Conservation (phyloP, 64 coral and sea anemone genomes). For the Montipora capricornis region DNA sequence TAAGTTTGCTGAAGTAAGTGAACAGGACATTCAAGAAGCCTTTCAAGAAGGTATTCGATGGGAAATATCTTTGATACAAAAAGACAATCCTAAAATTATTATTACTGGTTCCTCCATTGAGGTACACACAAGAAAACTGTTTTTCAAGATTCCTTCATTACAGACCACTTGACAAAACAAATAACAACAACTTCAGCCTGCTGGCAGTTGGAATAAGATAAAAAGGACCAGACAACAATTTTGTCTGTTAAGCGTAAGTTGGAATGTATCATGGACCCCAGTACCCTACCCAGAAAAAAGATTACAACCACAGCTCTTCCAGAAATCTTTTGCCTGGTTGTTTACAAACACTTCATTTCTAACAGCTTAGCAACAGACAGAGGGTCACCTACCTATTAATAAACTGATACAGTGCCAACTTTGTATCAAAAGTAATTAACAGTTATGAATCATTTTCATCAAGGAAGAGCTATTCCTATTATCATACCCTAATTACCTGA, state of each 20-base stretch:
- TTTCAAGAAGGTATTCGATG: background rate
- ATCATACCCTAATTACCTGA: background rate
- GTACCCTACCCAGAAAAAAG: background rate
- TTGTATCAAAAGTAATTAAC: no score
- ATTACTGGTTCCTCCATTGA: background rate
- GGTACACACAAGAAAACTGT: background rate
- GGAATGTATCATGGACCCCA: background rate
- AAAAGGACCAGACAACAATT: no score
- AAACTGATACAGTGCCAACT: no score
- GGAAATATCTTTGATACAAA: slow-evolving; percentile 12
- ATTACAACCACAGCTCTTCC: background rate
- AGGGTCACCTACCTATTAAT: no score
- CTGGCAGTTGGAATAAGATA: no score
- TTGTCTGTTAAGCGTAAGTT: no score
- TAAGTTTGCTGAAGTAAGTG: background rate
- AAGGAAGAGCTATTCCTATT: no score
- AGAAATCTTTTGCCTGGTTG: background rate
- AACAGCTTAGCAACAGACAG: background rate
- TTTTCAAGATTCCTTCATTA: background rate
- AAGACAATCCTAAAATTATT: background rate
- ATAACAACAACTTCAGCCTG: no score
- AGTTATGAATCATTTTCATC: no score
- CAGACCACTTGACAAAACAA: no score
- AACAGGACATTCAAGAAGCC: background rate
- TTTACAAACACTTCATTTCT: background rate